Evolutionary conservation across 2,113 vertebrate species (phyloP).

Genomic region (Phodopus roborovskii): DNA sequence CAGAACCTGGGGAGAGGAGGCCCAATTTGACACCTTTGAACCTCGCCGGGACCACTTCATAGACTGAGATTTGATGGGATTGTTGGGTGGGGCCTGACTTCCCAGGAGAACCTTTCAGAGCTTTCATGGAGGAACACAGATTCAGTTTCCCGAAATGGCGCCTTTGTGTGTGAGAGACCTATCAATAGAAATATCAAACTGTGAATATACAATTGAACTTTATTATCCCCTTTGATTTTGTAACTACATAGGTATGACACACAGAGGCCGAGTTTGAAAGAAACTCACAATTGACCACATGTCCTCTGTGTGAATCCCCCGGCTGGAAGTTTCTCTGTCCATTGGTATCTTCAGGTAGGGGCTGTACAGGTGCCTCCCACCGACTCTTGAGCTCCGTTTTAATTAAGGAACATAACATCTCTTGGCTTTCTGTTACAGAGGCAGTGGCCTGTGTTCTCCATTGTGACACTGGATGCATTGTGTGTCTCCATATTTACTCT

Average conservation of each 20-base stretch:
- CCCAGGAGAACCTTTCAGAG: slow-evolving; percentile 86
- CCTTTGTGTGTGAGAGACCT: slow-evolving; percentile 86
- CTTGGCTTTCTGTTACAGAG: slow-evolving; percentile 70
- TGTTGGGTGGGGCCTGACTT: slow-evolving; percentile 83
- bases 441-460: slow-evolving; percentile 70
- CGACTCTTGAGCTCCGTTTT: slow-evolving; percentile 80
- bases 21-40: slow-evolving; percentile 88
- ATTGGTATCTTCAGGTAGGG: slow-evolving; percentile 93
- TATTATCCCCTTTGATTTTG: slow-evolving; percentile 91
- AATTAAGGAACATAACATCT: slow-evolving; percentile 83
- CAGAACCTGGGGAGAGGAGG: slow-evolving; percentile 85
- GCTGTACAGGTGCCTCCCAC: slow-evolving; percentile 77
- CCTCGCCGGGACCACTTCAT: slow-evolving; percentile 83
- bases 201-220: slow-evolving; percentile 91
- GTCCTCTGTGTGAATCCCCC: slow-evolving; percentile 96
- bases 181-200: slow-evolving; percentile 91
- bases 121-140: slow-evolving; percentile 86
- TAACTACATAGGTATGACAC: slow-evolving; percentile 97
- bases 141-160: slow-evolving; percentile 86
- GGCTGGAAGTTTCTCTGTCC: slow-evolving; percentile 95
- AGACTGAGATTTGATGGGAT: slow-evolving; percentile 85
- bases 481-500: slow-evolving; percentile 62
- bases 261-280: slow-evolving; percentile 94
- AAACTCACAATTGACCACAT: slow-evolving; percentile 94
- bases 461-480: slow-evolving; percentile 4